These are phyloP conservation scores for Pseudorhombus dupliciocellatus DNA, from an alignment of 2,113 vertebrate species.

Conservation along the genomic window DNA sequence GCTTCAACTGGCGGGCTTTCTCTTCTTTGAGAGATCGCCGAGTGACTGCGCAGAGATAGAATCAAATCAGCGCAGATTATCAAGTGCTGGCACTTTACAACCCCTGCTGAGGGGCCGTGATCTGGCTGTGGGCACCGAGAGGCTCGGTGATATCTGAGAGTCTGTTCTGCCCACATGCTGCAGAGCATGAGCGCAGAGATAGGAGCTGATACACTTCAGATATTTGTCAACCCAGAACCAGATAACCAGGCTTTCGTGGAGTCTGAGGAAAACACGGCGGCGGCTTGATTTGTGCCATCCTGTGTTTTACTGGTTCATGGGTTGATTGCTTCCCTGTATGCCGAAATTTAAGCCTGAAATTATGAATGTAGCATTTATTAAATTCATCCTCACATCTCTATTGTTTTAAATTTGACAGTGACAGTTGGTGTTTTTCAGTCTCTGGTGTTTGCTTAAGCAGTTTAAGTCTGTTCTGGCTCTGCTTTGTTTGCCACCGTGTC, in stretches of 20 bases:
- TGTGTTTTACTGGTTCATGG: neutral
- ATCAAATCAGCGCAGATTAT: slow-evolving; percentile 75
- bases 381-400: no score
- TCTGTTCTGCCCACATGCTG: slow-evolving; percentile 42
- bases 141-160: slow-evolving; percentile 49
- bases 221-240: slow-evolving; percentile 45
- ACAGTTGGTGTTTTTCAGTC: no score
- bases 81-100: slow-evolving; percentile 62
- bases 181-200: slow-evolving; percentile 58
- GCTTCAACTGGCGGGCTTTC: slow-evolving; percentile 41
- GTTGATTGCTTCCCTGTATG: neutral
- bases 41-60: slow-evolving; percentile 49
- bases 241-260: slow-evolving; percentile 44
- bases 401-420: no score
- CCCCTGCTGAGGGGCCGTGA: slow-evolving; percentile 62
- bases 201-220: slow-evolving; percentile 47
- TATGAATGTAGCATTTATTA: no score
- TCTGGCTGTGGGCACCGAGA: slow-evolving; percentile 58
- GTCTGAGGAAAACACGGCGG: slow-evolving; percentile 16
- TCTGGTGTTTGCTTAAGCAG: no score
- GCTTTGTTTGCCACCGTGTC: no score
- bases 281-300: slow-evolving; percentile 8
- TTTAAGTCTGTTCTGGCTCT: no score
- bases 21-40: slow-evolving; percentile 63
- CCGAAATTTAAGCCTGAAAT: no score